Conservation (phyloP, 2,888 invertebrate genomes). For the Isotomurus palustris region DNA sequence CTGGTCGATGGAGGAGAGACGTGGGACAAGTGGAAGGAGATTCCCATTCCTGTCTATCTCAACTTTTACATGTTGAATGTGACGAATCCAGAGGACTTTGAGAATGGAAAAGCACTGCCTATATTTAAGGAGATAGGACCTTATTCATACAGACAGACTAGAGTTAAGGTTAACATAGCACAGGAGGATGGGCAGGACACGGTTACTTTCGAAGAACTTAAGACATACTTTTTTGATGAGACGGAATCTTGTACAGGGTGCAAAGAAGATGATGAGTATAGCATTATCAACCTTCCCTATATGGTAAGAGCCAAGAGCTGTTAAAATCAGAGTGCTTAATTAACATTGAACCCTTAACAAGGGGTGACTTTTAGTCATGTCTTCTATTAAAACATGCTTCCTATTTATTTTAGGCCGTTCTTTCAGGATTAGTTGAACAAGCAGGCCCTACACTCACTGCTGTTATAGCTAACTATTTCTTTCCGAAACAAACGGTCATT, state of each 20-base stretch:
- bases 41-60: constrained; percentile 20
- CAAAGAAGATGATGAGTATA: constrained; percentile 16
- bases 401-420: constrained; percentile 5
- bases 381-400: neutral
- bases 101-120: constrained; percentile 6
- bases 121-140: constrained; percentile 23
- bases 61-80: constrained; percentile 28
- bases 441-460: neutral
- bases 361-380: neutral
- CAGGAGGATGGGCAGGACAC: constrained; percentile 1
- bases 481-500: constrained; percentile 8
- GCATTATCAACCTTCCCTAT: constrained; percentile 25
- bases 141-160: constrained; percentile 23
- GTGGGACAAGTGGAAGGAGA: constrained; percentile 9
- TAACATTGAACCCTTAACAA: neutral
- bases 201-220: constrained; percentile 16
- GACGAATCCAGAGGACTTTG: constrained; percentile 32
- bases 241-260: neutral
- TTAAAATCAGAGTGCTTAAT: neutral
- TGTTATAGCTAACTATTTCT: neutral
- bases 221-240: constrained; percentile 15
- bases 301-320: constrained; percentile 16
- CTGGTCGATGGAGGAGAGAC: constrained; percentile 1
- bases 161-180: constrained; percentile 1
- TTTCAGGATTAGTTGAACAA: neutral